Percentiles rank a stretch among this genome's conserved stretches.
phyloP scores from a whole-genome alignment of 2,888 invertebrate species.

The Bibio marci region DNA sequence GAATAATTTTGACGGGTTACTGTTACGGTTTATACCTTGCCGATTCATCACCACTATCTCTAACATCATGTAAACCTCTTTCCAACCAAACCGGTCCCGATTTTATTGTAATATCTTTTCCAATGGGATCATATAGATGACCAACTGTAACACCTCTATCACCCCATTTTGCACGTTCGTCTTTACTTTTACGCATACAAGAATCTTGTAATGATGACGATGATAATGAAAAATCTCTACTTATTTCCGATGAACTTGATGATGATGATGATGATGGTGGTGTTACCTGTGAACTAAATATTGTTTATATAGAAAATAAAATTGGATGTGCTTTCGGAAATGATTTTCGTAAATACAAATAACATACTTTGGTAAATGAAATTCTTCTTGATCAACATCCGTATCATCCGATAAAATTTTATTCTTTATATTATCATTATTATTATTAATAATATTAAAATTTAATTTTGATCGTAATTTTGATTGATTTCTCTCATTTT shows the following conservation, averaged over 20 bases:
- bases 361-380: conserved; percentile 4
- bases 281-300: conserved; percentile 8
- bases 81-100: conserved; percentile 35
- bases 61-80: conserved; percentile 32
- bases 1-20: background rate
- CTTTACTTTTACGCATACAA: conserved; percentile 23
- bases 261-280: conserved; percentile 17
- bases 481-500: too few species aligned
- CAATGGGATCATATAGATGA: conserved; percentile 44
- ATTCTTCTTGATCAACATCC: conserved; percentile 3
- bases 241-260: conserved; percentile 14
- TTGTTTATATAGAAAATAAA: too few species aligned
- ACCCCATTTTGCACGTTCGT: conserved; percentile 57
- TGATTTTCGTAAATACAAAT: background rate
- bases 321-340: too few species aligned
- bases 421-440: too few species aligned
- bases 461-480: too few species aligned
- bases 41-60: conserved; percentile 30
- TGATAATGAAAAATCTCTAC: conserved; percentile 23
- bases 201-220: conserved; percentile 16
- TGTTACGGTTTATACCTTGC: too few species aligned
- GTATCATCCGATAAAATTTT: background rate
- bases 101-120: conserved; percentile 16
- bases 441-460: too few species aligned
- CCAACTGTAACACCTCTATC: conserved; percentile 50